Base-by-base conservation (phyloP, 1,140 invertebrate species). In the Aphaenogaster floridana region DNA sequence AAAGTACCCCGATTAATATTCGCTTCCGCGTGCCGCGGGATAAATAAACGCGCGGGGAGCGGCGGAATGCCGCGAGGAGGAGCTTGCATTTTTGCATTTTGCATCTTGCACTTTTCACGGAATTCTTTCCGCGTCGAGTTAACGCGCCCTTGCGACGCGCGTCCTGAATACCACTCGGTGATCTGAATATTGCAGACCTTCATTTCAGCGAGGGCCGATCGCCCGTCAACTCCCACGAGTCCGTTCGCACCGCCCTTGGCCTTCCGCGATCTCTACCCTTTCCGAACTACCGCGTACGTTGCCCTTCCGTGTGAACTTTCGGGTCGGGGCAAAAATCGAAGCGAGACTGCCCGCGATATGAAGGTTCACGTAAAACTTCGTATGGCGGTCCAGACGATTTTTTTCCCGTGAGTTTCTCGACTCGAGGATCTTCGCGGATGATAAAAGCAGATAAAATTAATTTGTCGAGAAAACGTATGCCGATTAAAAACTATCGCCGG, bases 241-340 rank as follows among this genome's bases (percentile, higher is more conserved):
- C 42, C 69, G 52, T 61, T 69, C 63, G 63, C 78, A 80, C n/a
- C 80, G 80, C 80, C 80, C 80, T 84, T 84, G 80, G 80, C 80
- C 80, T 84, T 84, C 42, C 80, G 5, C 69, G 69, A 61, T 48
- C 68, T 72, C 68, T 72, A 83, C 68, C 80, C 80, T 83, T 72
- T 48, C 28, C 52, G 39, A 83, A 59, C 21, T 57, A 48, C 6
- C 21, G 66, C 34, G 80, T 84, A 48, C 69, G 28, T 76, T 76
- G 69, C 54, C 42, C 80, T 74, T 48, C 45, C 66, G 66, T 7
- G 17, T 48, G 66, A 83, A 72, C 68, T 83, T 72, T 61, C 42
- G 3, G 17, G 15, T 52, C 54, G 48, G 28, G 6, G 11, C 28
- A 57, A 61, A 74, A 83, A 83, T 84, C 52, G 66, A 83, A 83